Evolutionary conservation across 2,113 vertebrate species (phyloP), one percentile per base, ranked within the genome.

Genomic region (Xiphophorus hellerii): DNA sequence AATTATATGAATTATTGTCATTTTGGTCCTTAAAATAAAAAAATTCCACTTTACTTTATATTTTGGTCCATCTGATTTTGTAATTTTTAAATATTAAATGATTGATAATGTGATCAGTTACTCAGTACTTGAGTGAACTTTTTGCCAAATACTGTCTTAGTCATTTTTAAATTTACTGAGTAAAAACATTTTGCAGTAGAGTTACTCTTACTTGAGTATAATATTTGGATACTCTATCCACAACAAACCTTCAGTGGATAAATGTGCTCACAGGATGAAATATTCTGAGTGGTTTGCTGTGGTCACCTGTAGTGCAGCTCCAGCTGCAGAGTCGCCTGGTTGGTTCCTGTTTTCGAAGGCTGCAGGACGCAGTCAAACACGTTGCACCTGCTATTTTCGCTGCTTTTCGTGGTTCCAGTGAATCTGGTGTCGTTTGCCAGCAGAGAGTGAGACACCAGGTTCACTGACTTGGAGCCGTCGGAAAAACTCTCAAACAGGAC

Each of bases 391-490:
- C 39, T 17, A 1, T 74, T 54, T 4, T 82, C 44, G 0, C 51
- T 11, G 4, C 82, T 30, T 17, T 73, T 62, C 74, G 87, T 93
- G 44, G 88, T 89, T 4, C 87, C 94, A 0, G 88, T 84, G 62
- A 90, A 95, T 31, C 98, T 96, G 0, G 97, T 99, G 92, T 99
- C 98, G 66, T 97, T 96, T 0, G 96, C 98, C 94, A 98, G 94
- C 92, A 99, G 96, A 29, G 98, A 99, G 91, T 99, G 98, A 68
- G 97, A 99, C 63, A 99, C 97, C 94, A 99, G 81, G 92, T 98
- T 99, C 76, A 98, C 90, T 2, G 97, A 97, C 79, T 95, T 97
- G 20, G 96, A 97, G 69, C 96, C 94, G 14, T 99, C 98, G 62
- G 98, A 99, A 85, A 96, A 98, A 87, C 96, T 97, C 90, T 99